Evolutionary conservation across 2,888 invertebrate genomes (phyloP), one percentile per base, ranked within the genome.

Genomic region (Netelia fuscicornis): DNA sequence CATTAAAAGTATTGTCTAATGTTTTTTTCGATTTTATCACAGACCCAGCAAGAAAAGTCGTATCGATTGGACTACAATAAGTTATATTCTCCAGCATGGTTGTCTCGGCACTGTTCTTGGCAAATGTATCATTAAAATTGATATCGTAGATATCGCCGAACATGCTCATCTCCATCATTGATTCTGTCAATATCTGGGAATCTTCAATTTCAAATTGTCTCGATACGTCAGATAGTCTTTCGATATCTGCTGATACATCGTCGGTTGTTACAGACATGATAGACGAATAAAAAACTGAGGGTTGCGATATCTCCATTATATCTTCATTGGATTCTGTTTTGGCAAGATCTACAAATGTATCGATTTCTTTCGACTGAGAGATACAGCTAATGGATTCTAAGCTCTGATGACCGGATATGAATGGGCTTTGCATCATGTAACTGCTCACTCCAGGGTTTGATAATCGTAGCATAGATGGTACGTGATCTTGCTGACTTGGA

Each of bases 361-460:
- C 93, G 2, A 90, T 90, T 80, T 91, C 92, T 71, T 93, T 93
- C 0, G 92, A 92, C 64, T 89, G 90, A 1, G 93, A 91, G 84
- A 92, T 88, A 68, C 93, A 91, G 44, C 92, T 62, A 64, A 93
- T 93, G n/a, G 91, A 90, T 84, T 94, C 93, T 86, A 93, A 90
- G 80, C 93, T 93, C 75, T 91, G 91, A 52, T 92, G 92, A 10
- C 92, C 92, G 0, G 90, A 91, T n/a, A 83, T 71, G 20, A 84
- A 37, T 37, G 37, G 17, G n/a, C 17, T 67, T 23, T 17, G 37
- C 54, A 23, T 10, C 23, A 44, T 70, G 30, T 82, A 54, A 70
- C 48, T 30, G 70, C 62, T 76, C 17, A 54, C 54, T 23, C 78
- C 80, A 10, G 81, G 78, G 2, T 84, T 42, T 17, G 87, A 86